A percentile compares a stretch with the other conserved stretches of the same genome.
Conservation (phyloP, 2,888 invertebrate species). For the Agapostemon virescens region DNA sequence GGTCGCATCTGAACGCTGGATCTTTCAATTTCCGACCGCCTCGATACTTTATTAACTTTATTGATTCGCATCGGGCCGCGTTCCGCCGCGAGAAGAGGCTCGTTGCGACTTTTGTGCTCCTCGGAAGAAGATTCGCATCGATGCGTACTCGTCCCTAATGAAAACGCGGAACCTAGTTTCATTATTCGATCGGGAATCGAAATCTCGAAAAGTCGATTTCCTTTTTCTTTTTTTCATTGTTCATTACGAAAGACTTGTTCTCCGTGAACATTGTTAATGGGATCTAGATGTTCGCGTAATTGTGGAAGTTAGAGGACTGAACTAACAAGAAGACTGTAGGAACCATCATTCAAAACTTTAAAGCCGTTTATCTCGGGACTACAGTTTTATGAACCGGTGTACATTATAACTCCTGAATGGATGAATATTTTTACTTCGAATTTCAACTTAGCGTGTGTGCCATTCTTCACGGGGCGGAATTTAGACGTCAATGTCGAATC, state of each 20-base stretch:
- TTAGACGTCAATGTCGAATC: not conserved
- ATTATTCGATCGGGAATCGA: not conserved
- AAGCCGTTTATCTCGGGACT: not conserved
- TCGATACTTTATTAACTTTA: constrained; percentile 55
- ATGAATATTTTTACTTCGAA: not conserved
- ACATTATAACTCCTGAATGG: not conserved
- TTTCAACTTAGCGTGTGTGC: not conserved
- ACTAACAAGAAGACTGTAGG: not conserved
- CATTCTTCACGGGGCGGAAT: not conserved
- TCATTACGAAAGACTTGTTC: not conserved
- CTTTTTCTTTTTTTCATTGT: no score
- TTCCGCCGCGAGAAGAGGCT: not conserved
- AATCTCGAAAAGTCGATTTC: not conserved
- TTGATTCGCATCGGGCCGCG: constrained; percentile 46
- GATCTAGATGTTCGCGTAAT: not conserved
- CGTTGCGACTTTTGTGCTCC: constrained; percentile 24
- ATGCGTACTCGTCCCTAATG: not conserved
- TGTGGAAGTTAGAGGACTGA: not conserved
- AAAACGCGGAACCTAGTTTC: not conserved
- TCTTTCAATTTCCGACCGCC: constrained; percentile 63
- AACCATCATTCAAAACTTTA: not conserved
- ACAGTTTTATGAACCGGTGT: not conserved
- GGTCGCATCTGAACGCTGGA: constrained; percentile 55
- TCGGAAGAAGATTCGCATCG: not conserved
- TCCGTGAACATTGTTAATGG: not conserved